These are phyloP conservation scores for Florisuga fusca DNA, from an alignment of 2,797 vertebrate species.

Conservation along the genomic window DNA sequence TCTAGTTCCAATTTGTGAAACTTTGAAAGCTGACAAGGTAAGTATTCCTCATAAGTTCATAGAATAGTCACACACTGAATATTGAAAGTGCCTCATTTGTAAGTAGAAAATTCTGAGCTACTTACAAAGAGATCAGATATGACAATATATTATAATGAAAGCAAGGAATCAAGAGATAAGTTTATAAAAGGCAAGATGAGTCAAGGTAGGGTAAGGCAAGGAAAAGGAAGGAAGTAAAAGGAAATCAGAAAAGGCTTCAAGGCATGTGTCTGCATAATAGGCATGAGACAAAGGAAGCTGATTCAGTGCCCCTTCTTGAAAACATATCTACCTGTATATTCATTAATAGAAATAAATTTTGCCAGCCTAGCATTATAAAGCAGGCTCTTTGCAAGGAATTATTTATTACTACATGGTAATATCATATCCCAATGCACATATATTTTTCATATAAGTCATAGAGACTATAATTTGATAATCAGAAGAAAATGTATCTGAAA, in stretches of 20 bases:
- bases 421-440: background rate
- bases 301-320: background rate
- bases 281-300: background rate
- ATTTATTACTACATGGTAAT: background rate
- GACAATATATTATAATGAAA: background rate
- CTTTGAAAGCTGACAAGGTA: background rate
- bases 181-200: background rate
- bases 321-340: background rate
- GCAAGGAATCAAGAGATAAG: background rate
- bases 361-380: background rate
- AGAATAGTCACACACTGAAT: background rate
- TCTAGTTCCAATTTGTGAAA: background rate
- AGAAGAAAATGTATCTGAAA: background rate
- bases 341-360: background rate
- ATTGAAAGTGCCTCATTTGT: background rate
- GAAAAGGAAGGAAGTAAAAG: background rate
- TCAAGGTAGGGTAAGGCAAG: background rate
- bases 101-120: background rate
- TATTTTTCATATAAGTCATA: background rate
- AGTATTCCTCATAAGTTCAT: background rate
- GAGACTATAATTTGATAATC: background rate
- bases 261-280: background rate
- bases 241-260: background rate
- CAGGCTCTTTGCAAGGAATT: background rate
- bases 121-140: background rate